Base-by-base conservation (phyloP, 1,140 invertebrate genomes). In the Pseudomyrmex flavicornis region DNA sequence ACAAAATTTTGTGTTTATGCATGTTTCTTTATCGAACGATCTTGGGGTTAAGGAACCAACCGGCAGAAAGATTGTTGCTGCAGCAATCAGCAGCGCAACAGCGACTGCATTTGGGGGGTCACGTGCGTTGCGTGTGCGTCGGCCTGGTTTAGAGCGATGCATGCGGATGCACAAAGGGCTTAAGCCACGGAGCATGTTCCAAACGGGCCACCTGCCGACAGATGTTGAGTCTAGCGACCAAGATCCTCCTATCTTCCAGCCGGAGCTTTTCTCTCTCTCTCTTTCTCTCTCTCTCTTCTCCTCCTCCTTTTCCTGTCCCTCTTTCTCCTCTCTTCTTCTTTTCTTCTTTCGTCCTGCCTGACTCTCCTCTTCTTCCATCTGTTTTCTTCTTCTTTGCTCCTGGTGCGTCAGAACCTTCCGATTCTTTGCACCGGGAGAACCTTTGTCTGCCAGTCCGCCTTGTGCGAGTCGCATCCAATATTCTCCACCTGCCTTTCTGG, bases 171-270 rank as follows among this genome's bases (percentile, higher is more conserved):
- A 86, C 90, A 87, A 89, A 88, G 89, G 85, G 84, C 89, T 70
- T 83, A 86, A 80, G 84, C 85, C 85, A 90, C 85, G 88, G 75
- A 90, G 86, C 86, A 86, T 87, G 83, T 86, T 83, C 86, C 85
- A 90, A 89, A 88, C 85, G 79, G 89, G 84, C 91, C 91, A 92
- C 91, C 91, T 92, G 91, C 90, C 91, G 91, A 92, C 91, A 92
- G 91, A 91, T 92, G 91, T 92, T 91, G 84, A 82, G 69, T 91
- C 89, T 90, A 88, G 79, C 89, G 79, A 62, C 85, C 83, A 79
- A 85, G 85, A 85, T 83, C 82, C 76, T 70, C 73, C 69, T 89
- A 85, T 76, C 75, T 80, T 82, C 79, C 56, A 75, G 48, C 15
- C 63, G 35, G 56, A 73, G 65, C 68, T 66, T 52, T 22, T 9